phyloP scores from a whole-genome alignment of 2,113 vertebrate species.

The Istiophorus platypterus region DNA sequence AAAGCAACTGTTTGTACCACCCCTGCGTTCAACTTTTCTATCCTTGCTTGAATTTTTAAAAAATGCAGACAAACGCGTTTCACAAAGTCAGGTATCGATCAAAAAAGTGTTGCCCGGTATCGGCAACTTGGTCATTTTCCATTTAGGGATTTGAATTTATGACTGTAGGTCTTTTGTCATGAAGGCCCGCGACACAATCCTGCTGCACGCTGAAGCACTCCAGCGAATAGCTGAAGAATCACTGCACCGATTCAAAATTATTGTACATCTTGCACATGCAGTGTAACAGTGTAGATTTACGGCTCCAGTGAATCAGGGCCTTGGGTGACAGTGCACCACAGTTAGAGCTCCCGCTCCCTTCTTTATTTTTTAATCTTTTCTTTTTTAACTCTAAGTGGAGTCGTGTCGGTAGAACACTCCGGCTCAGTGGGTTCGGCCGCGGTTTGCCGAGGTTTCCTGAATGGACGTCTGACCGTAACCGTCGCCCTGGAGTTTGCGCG shows the following conservation, averaged over 20 bases:
- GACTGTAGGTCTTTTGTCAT: neutral
- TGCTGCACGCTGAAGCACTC: neutral
- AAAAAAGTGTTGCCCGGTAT: neutral
- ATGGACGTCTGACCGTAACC: conserved; percentile 48
- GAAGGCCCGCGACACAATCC: neutral
- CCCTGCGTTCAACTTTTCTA: neutral
- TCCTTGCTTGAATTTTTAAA: neutral
- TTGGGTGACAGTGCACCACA: conserved; percentile 8
- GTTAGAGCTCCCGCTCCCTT: neutral
- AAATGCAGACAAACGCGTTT: neutral
- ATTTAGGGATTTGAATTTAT: neutral
- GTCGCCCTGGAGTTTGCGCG: conserved; percentile 47
- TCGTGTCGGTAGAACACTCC: conserved; percentile 19
- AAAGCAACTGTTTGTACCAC: neutral
- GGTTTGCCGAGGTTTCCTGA: conserved; percentile 47
- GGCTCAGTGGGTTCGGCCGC: conserved; percentile 22
- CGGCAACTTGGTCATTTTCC: neutral
- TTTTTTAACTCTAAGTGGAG: conserved; percentile 43
- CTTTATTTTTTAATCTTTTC: conserved; percentile 4
- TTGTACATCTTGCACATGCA: conserved; percentile 17
- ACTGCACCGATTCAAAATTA: conserved; percentile 11
- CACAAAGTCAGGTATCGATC: neutral
- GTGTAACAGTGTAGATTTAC: conserved; percentile 35
- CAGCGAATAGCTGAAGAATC: neutral
- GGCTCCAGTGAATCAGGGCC: conserved; percentile 22